phyloP scores from a whole-genome alignment of 53 echinoderm and acorn worm genomes.

The Stichopus horrens region DNA sequence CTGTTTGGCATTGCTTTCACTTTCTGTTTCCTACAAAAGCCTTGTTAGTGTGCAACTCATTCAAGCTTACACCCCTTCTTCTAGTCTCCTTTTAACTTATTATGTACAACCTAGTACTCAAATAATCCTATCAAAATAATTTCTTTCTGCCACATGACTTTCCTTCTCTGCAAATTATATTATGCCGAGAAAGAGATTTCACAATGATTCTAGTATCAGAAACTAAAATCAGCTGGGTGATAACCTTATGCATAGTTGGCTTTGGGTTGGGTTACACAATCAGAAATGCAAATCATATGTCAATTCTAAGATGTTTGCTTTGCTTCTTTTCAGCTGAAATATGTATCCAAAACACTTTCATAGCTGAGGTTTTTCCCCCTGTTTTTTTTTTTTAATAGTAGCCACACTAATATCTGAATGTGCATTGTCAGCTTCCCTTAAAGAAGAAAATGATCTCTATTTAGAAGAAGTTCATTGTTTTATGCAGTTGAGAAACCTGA shows the following conservation, averaged over 20 bases:
- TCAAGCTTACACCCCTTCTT: not conserved
- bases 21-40: not conserved
- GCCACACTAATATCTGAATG: too few relatives aligned
- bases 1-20: slow-evolving; percentile 2
- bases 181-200: not conserved
- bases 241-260: too few relatives aligned
- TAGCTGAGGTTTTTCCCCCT: not conserved
- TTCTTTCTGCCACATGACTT: not conserved
- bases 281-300: not conserved
- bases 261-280: not conserved
- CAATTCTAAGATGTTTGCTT: not conserved
- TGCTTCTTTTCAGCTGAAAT: not conserved
- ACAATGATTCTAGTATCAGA: not conserved
- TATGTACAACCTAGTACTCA: not conserved
- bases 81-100: not conserved
- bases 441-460: too few relatives aligned
- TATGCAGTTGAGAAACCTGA: too few relatives aligned
- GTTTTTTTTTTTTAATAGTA: too few relatives aligned
- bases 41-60: not conserved
- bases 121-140: not conserved
- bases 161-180: not conserved
- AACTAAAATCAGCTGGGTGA: not conserved
- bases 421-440: too few relatives aligned
- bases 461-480: too few relatives aligned
- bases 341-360: not conserved